phyloP scores from a whole-genome alignment of 2,888 invertebrate genomes.

The Ormyrus pomaceus region DNA sequence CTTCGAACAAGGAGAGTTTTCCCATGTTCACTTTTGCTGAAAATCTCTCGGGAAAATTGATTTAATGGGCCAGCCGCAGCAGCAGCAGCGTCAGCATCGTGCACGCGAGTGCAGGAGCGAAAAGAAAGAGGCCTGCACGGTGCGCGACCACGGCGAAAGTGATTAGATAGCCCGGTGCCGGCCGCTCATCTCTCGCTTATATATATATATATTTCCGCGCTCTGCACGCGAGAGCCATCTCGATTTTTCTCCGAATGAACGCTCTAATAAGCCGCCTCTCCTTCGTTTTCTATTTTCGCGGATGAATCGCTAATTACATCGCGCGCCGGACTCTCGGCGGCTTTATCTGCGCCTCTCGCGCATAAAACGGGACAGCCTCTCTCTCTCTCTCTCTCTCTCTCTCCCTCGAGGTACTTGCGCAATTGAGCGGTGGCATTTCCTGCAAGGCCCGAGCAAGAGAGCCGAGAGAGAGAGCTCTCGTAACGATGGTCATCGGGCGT shows the following conservation, averaged over 20 bases:
- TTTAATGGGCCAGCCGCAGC: conserved; percentile 43
- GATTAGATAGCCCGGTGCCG: conserved; percentile 57
- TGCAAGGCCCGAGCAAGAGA: conserved; percentile 24
- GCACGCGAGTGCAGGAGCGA: conserved; percentile 33
- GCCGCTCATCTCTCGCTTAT: conserved; percentile 24
- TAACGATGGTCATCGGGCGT: conserved; percentile 30
- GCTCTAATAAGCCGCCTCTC: conserved; percentile 34
- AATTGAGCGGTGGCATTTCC: conserved; percentile 40
- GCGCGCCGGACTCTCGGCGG: too few relatives aligned
- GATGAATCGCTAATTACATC: background rate
- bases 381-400: too few relatives aligned
- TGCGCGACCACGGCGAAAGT: conserved; percentile 72
- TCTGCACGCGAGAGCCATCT: conserved; percentile 1
- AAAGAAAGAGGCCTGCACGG: conserved; percentile 60
- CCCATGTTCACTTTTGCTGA: conserved; percentile 25
- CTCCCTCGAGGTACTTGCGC: background rate
- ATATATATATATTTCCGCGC: conserved; percentile 19
- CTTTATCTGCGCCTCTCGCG: too few relatives aligned
- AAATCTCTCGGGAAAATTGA: conserved; percentile 38
- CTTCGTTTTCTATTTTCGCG: background rate
- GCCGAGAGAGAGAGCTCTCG: conserved; percentile 1
- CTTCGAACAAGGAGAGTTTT: conserved; percentile 1
- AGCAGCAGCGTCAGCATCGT: background rate
- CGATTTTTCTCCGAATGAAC: conserved; percentile 25
- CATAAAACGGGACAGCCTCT: too few relatives aligned